Evolutionary conservation across 2,797 vertebrate species (phyloP), one percentile per base, ranked within the genome.

Genomic region (Tachyglossus aculeatus): DNA sequence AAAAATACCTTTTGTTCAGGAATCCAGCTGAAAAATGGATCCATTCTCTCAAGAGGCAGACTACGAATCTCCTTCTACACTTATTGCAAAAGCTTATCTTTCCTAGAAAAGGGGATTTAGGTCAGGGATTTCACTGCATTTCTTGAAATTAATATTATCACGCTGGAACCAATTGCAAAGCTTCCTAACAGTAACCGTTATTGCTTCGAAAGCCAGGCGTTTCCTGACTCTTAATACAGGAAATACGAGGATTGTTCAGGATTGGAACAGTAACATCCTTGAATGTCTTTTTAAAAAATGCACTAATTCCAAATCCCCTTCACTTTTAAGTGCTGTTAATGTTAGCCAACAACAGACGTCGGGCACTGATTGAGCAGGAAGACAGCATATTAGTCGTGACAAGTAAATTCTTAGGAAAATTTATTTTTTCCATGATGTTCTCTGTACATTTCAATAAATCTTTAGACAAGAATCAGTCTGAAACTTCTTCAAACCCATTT

Each of bases 161-260:
- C 14, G 2, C 16, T 29, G 12, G 39, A 73, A 81, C 38, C 82
- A 72, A 73, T 63, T 52, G 53, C 25, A 57, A 62, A 70, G 60
- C 32, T 57, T 77, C 48, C 0, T 0, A 1, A 0, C 55, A 67
- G 67, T 7, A 70, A 68, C 81, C 9, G 7, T 84, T 84, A 80
- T 24, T 1, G 59, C 72, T 88, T 86, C 70, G 68, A 72, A 87
- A 67, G 59, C 29, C 62, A 87, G 80, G 67, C 38, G 74, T 79
- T 85, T 82, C 77, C 74, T 80, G 75, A 77, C 57, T 57, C 52
- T 54, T 55, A 45, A 66, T 14, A 67, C 71, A 72, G 76, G 80
- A 88, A 80, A 77, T 29, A 54, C 24, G 48, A 21, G 64, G 59
- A 67, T 60, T 82, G 77, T 60, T 58, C 24, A n/a, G 60, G 19